Percentiles rank a stretch among this genome's conserved stretches.
Evolutionary conservation across 2,888 invertebrate species (phyloP).

Genomic region (Eupithecia tripunctaria): DNA sequence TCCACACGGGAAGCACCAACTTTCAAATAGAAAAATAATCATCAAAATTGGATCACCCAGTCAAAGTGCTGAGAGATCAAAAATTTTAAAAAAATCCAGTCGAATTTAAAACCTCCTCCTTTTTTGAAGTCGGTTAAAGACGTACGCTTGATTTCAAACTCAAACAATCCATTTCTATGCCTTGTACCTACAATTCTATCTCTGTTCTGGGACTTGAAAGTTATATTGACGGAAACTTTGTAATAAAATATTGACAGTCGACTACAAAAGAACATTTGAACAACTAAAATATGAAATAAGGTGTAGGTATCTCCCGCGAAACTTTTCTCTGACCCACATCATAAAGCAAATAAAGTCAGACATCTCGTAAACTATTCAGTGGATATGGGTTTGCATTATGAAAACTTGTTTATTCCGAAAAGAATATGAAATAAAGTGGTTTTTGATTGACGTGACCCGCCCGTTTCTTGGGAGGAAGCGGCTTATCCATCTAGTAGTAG

Average conservation of each 20-base stretch:
- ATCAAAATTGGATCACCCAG: no score
- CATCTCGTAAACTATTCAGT: slow-evolving; percentile 44
- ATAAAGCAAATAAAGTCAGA: slow-evolving; percentile 23
- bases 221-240: not conserved
- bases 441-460: slow-evolving; percentile 57
- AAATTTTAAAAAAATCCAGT: no score
- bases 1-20: no score
- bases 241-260: not conserved
- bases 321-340: slow-evolving; percentile 29
- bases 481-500: not conserved
- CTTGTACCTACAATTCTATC: not conserved
- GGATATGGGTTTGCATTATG: slow-evolving; percentile 42
- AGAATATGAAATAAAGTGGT: slow-evolving; percentile 57
- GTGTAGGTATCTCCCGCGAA: not conserved
- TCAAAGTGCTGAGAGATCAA: no score
- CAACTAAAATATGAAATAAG: not conserved
- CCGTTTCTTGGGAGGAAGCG: slow-evolving; percentile 46
- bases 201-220: not conserved
- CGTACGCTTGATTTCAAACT: not conserved
- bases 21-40: no score
- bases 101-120: no score
- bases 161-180: not conserved
- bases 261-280: not conserved
- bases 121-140: no score
- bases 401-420: slow-evolving; percentile 52